Evolutionary conservation across 2,797 vertebrate genomes (phyloP).

Genomic region (Arnoldichthys spilopterus): DNA sequence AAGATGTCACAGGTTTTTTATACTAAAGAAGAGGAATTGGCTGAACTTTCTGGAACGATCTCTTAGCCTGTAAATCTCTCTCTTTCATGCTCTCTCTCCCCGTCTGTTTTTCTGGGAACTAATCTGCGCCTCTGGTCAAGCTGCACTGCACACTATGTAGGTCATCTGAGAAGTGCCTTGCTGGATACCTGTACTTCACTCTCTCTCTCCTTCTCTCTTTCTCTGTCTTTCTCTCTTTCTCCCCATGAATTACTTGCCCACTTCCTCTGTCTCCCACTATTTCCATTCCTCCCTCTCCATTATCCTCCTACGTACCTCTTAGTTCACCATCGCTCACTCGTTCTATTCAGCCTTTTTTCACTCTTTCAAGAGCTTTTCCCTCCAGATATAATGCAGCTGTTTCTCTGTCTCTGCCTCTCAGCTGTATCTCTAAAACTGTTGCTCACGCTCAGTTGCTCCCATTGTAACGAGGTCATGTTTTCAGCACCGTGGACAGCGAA

Average conservation of each 20-base stretch:
- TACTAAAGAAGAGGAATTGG: background rate
- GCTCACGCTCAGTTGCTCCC: background rate
- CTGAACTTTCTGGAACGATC: background rate
- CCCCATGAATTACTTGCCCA: background rate
- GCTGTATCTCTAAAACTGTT: background rate
- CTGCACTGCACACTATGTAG: conserved; percentile 54
- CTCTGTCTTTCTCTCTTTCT: background rate
- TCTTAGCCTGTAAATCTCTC: background rate
- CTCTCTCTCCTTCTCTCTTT: background rate
- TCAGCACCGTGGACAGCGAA: conserved; percentile 1
- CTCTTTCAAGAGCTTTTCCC: background rate
- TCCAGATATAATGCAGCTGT: background rate
- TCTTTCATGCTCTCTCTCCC: conserved; percentile 15
- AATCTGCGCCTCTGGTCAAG: conserved; percentile 49
- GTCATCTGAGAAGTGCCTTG: conserved; percentile 66
- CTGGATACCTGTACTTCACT: conserved; percentile 46
- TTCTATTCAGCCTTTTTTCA: background rate
- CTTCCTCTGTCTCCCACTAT: background rate
- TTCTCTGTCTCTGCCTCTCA: background rate
- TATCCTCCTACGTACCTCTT: conserved; percentile 2
- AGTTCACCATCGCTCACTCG: conserved; percentile 3
- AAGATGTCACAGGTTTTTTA: background rate
- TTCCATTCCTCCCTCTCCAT: background rate
- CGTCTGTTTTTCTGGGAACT: conserved; percentile 49
- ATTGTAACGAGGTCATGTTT: background rate